Base-by-base conservation (phyloP, 2,797 vertebrate species). In the Pelodytes ibericus region DNA sequence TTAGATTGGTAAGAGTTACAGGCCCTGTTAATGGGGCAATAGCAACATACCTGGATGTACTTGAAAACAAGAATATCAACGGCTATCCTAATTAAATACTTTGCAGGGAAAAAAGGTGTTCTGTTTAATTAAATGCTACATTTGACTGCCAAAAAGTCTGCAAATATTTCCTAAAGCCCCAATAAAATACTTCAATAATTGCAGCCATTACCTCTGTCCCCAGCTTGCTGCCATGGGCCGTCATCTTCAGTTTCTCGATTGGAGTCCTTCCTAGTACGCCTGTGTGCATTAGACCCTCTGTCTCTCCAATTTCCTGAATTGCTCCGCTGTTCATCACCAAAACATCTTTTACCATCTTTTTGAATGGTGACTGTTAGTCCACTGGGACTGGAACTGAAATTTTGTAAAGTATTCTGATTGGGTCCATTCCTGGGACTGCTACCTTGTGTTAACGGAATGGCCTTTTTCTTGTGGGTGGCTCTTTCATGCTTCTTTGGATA, bases 291-390 rank as follows among this genome's bases (percentile, higher is more conserved):
- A 41, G 85, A 76, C 76, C 82, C 85, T 69, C 83, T 86, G 3
- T 94, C 93, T 84, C 91, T 93, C 95, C 94, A 93, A 75, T 59
- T 87, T 65, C 95, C 94, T 44, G 88, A 89, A 81, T 64, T 80
- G 16, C 84, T 85, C 74, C 56, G 77, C 27, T 87, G 86, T 80
- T 86, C 91, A 73, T 94, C 93, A 3, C 87, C 79, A 5, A 85
- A 60, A 71, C 91, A 88, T 74, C 91, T 93, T 66, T 87, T 93
- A 30, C 92, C 91, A 41, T 96, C 95, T 84, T 84, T 93, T 0
- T 88, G 87, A 72, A 79, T 86, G 84, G 92, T 71, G 83, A 84
- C 84, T 85, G 91, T 81, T 79, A 92, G 94, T 64, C 87, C 81
- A 7, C 90, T 90, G 5, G 89, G 91, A 82, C 84, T 86, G 36